These are phyloP conservation scores for Oscheius sp. DNA, from an alignment of 2,888 invertebrate genomes.

Conservation along the genomic window DNA sequence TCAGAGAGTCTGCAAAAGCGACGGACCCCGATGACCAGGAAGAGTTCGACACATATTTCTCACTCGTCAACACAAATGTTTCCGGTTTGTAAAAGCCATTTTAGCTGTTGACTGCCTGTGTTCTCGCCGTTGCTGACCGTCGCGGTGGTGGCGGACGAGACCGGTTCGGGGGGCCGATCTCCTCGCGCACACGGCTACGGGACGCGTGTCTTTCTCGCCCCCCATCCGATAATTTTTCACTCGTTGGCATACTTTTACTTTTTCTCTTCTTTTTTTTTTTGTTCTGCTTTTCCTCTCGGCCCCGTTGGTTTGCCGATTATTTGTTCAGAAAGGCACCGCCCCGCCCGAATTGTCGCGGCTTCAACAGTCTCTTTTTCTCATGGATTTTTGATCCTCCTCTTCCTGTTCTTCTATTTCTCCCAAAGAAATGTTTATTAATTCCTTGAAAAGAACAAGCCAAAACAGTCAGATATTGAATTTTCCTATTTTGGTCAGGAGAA, in stretches of 20 bases:
- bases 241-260: constrained; percentile 1
- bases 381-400: constrained; percentile 7
- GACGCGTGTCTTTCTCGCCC: constrained; percentile 32
- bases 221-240: constrained; percentile 5
- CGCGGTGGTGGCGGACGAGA: constrained; percentile 1
- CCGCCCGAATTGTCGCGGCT: constrained; percentile 23
- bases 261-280: not conserved
- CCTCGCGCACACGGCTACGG: constrained; percentile 7
- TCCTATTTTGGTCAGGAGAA: too few species aligned
- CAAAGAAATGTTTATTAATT: not conserved
- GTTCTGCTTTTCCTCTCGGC: not conserved
- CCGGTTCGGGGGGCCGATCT: constrained; percentile 26
- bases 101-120: not conserved
- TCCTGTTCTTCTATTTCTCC: not conserved
- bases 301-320: not conserved
- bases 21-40: too few species aligned
- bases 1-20: too few species aligned
- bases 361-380: not conserved
- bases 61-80: too few species aligned
- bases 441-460: not conserved
- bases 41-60: too few species aligned
- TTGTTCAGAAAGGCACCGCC: constrained; percentile 16
- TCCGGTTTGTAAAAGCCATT: too few species aligned
- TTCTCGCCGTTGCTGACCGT: not conserved
- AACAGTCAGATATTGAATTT: too few species aligned